phyloP scores from a whole-genome alignment of 1,140 invertebrate species.

The Pentalonia nigronervosa region DNA sequence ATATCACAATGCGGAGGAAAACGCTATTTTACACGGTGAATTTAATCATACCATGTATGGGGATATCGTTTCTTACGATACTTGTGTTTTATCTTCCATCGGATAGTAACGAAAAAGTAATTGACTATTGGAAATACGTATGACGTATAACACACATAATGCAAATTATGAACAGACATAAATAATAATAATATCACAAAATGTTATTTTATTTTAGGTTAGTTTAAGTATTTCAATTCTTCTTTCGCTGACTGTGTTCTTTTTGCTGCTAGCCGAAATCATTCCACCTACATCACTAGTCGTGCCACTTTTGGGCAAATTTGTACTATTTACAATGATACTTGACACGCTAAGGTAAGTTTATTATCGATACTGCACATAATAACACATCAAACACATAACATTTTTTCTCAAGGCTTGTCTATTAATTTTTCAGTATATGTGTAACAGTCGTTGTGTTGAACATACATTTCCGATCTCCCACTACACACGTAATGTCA shows the following conservation, averaged over 20 bases:
- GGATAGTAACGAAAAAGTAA: constrained; percentile 98
- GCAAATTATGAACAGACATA: not conserved
- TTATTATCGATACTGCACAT: not conserved
- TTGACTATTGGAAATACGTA: constrained; percentile 59
- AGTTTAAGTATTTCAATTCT: constrained; percentile 98
- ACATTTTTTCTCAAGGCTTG: constrained; percentile 63
- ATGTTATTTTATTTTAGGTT: constrained; percentile 68
- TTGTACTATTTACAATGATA: constrained; percentile 99
- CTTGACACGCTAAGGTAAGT: constrained; percentile 93
- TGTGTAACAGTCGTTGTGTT: constrained; percentile 97
- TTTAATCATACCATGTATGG: constrained; percentile 96
- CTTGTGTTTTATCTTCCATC: constrained; percentile 98
- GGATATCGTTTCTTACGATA: constrained; percentile 97
- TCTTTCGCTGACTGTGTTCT: constrained; percentile 99
- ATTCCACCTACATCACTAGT: constrained; percentile 98
- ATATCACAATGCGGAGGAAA: constrained; percentile 96
- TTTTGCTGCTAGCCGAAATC: constrained; percentile 96
- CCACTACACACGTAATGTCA: constrained; percentile 93
- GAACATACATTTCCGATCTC: constrained; percentile 94
- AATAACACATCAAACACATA: not conserved
- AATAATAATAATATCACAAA: not conserved
- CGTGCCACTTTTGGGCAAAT: constrained; percentile 97
- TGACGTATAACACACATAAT: not conserved
- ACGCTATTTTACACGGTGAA: constrained; percentile 98
- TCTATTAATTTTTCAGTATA: constrained; percentile 75